Evolutionary conservation across 2,113 vertebrate genomes (phyloP).

Genomic region (Typhlomys cinereus): DNA sequence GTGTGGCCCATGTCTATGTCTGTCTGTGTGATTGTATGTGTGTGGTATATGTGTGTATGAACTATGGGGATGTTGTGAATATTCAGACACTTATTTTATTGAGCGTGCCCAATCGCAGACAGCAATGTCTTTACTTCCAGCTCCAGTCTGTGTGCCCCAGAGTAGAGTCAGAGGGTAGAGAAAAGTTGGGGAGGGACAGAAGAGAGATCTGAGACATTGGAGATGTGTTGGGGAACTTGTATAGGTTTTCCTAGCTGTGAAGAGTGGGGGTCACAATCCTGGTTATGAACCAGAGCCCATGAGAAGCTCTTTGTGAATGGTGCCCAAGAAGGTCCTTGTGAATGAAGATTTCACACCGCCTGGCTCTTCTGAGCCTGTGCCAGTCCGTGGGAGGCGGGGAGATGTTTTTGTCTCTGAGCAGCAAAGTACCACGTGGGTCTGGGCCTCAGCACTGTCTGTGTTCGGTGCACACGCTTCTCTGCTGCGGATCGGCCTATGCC

Average conservation of each 20-base stretch:
- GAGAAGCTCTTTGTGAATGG: not conserved
- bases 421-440: not conserved
- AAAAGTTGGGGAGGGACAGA: too few relatives aligned
- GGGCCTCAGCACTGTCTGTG: not conserved
- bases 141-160: not conserved
- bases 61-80: too few relatives aligned
- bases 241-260: not conserved
- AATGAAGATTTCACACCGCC: too few relatives aligned
- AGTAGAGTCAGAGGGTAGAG: not conserved
- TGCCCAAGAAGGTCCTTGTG: too few relatives aligned
- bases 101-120: too few relatives aligned
- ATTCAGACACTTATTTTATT: not conserved
- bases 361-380: not conserved
- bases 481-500: not conserved
- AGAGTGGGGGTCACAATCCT: not conserved
- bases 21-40: too few relatives aligned
- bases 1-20: too few relatives aligned
- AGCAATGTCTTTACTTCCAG: not conserved
- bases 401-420: not conserved
- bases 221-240: too few relatives aligned
- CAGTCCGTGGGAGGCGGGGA: not conserved
- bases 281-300: not conserved
- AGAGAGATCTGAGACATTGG: too few relatives aligned
- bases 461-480: not conserved
- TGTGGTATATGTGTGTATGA: too few relatives aligned